These are phyloP conservation scores for Neuroterus valhalla DNA, from an alignment of 1,140 invertebrate species.

Conservation along the genomic window DNA sequence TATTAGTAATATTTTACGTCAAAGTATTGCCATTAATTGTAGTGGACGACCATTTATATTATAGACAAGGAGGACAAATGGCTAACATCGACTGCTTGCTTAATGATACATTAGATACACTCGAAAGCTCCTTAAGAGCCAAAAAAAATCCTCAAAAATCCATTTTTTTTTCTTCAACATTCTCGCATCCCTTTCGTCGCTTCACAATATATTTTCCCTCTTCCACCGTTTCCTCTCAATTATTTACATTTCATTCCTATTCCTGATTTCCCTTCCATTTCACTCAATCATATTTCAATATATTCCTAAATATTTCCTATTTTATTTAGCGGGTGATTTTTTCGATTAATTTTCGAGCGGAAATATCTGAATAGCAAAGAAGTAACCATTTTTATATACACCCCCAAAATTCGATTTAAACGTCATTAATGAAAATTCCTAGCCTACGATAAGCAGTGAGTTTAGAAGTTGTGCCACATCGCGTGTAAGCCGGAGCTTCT, in stretches of 20 bases:
- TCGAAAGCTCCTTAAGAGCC: conserved; percentile 59
- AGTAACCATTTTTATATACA: conserved; percentile 62
- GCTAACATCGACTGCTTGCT: conserved; percentile 71
- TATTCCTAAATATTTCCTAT: not conserved
- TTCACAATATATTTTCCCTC: too few relatives aligned
- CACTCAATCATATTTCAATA: not conserved
- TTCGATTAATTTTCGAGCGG: conserved; percentile 39
- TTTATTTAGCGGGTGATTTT: not conserved
- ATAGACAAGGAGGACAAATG: conserved; percentile 70
- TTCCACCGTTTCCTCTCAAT: not conserved
- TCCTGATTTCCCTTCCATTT: not conserved
- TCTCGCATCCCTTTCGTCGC: too few relatives aligned
- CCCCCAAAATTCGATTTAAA: conserved; percentile 66
- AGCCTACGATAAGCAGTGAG: conserved; percentile 67
- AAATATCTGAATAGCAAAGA: conserved; percentile 57
- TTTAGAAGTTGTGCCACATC: conserved; percentile 63
- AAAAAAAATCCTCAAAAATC: conserved; percentile 36
- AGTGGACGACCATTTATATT: conserved; percentile 71
- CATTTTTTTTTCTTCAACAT: too few relatives aligned
- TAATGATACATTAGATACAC: conserved; percentile 62
- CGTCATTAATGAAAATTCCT: conserved; percentile 63
- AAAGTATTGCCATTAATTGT: conserved; percentile 68
- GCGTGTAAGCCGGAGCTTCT: conserved; percentile 56
- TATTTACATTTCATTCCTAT: not conserved
- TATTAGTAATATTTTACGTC: conserved; percentile 62